Conservation (phyloP, 2,888 invertebrate genomes). For the Melangyna quadrimaculata region DNA sequence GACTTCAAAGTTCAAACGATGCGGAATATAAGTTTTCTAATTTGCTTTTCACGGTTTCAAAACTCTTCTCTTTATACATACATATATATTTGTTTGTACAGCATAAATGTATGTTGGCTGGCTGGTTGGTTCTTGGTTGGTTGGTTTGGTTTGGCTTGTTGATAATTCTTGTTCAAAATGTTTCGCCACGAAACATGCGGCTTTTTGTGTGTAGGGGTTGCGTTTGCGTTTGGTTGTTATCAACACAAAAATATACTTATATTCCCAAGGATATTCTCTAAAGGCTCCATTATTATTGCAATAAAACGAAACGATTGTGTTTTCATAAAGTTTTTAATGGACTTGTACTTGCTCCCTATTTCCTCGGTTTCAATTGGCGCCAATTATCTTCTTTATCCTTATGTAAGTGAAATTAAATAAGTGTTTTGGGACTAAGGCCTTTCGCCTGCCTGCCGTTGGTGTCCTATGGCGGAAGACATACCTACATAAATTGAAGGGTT, state of each 20-base stretch:
- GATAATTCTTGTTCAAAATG: constrained; percentile 37
- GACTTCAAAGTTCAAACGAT: constrained; percentile 49
- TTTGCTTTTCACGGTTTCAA: constrained; percentile 59
- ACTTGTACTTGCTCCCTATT: constrained; percentile 58
- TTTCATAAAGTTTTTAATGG: constrained; percentile 71
- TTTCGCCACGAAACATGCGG: constrained; percentile 63
- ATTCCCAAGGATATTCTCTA: constrained; percentile 67
- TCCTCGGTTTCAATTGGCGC: constrained; percentile 49
- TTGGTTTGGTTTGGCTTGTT: neutral
- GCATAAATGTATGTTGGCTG: neutral
- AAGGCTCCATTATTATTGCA: constrained; percentile 69
- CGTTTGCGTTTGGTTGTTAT: constrained; percentile 47
- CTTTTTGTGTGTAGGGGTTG: constrained; percentile 53
- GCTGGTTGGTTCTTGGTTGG: neutral
- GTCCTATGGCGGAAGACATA: neutral
- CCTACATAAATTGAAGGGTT: constrained; percentile 39
- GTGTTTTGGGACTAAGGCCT: constrained; percentile 53
- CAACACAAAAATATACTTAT: neutral
- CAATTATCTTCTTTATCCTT: constrained; percentile 69
- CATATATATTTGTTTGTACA: neutral
- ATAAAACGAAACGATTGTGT: constrained; percentile 71
- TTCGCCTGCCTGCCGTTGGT: neutral
- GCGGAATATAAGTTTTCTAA: constrained; percentile 67
- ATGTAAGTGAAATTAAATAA: constrained; percentile 71
- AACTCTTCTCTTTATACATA: constrained; percentile 15